Evolutionary conservation across 1,140 invertebrate species (phyloP).

Genomic region (Colletes gigas): DNA sequence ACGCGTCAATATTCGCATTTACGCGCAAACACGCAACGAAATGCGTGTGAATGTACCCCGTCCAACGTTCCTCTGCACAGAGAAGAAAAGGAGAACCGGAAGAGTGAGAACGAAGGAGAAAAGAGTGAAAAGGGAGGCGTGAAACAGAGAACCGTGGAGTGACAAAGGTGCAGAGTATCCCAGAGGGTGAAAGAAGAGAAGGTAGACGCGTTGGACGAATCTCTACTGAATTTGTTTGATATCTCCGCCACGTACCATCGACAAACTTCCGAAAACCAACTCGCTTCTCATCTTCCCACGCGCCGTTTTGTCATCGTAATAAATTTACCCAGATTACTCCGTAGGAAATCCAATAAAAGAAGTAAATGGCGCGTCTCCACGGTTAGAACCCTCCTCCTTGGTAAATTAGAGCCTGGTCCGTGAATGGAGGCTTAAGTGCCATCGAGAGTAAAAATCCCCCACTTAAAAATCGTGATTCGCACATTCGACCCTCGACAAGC

Average conservation of each 20-base stretch:
- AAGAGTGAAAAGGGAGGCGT: constrained; percentile 21
- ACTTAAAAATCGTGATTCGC: constrained; percentile 72
- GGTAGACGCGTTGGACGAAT: constrained; percentile 66
- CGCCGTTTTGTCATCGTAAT: constrained; percentile 68
- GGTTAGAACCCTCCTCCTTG: constrained; percentile 29
- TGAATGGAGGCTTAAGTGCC: constrained; percentile 49
- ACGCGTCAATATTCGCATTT: constrained; percentile 28
- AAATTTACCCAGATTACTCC: constrained; percentile 38
- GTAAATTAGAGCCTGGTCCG: neutral
- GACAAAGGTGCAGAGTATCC: neutral
- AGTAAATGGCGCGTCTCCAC: neutral
- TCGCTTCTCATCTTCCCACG: constrained; percentile 27
- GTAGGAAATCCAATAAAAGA: constrained; percentile 38
- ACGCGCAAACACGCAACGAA: constrained; percentile 37
- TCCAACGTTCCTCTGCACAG: constrained; percentile 36
- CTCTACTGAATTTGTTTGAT: constrained; percentile 73
- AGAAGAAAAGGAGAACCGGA: neutral
- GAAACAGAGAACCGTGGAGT: neutral
- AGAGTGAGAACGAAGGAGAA: constrained; percentile 13
- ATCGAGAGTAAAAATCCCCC: constrained; percentile 39
- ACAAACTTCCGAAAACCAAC: constrained; percentile 27
- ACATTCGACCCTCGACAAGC: constrained; percentile 50
- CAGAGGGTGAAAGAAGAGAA: neutral
- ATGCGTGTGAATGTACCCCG: constrained; percentile 22
- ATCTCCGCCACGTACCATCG: constrained; percentile 48